Conservation (phyloP, 2,797 vertebrate genomes). For the Notamacropus eugenii region DNA sequence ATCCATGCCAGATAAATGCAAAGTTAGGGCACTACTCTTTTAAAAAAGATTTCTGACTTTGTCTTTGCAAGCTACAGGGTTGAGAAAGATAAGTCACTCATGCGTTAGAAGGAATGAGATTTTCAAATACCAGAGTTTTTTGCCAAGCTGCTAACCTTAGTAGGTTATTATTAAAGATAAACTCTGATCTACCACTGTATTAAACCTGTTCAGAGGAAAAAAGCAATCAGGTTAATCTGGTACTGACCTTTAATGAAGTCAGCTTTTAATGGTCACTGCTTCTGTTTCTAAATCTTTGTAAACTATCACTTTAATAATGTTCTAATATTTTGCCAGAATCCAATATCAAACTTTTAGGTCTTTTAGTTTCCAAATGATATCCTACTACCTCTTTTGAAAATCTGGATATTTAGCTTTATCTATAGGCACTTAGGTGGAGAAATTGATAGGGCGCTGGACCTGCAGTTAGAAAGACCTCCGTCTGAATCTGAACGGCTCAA, state of each 20-base stretch:
- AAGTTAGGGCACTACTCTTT: neutral
- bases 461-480: neutral
- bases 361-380: neutral
- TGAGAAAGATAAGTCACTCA: neutral
- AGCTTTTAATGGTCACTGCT: neutral
- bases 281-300: neutral
- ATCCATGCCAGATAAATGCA: neutral
- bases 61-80: neutral
- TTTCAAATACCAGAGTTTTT: neutral
- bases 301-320: neutral
- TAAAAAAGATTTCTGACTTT: neutral
- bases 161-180: neutral
- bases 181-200: neutral
- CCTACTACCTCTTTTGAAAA: neutral
- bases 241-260: neutral
- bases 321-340: neutral
- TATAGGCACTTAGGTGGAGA: neutral
- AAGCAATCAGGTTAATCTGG: neutral
- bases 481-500: neutral
- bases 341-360: neutral
- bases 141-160: neutral
- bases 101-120: neutral
- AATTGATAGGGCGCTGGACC: neutral
- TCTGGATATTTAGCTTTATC: neutral
- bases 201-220: neutral